Base-by-base conservation (phyloP, 2,888 invertebrate species). In the Eupeodes latifasciatus region DNA sequence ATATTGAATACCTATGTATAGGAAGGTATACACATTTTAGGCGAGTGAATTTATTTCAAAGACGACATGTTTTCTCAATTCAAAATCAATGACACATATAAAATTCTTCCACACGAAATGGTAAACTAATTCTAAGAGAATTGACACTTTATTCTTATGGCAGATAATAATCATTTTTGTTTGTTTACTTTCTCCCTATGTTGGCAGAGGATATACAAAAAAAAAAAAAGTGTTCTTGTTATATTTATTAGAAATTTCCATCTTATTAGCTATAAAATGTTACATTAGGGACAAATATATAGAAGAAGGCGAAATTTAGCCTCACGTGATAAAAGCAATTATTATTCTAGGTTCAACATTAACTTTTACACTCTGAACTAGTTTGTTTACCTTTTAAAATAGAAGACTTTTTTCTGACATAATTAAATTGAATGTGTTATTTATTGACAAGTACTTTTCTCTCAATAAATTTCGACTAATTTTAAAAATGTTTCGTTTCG, bases 51-150 rank as follows among this genome's bases (percentile, higher is more conserved):
- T n/a, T 62, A 40, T 62, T 69, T 36, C 61, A 75, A 27, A 27
- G 59, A 53, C n/a, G 16, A 51, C 16, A 12, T 55, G 6, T 55
- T 71, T 62, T 55, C 19, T 57, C 55, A 49, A 47, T 66, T 74
- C 47, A 7, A 34, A 71, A 34, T 47, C 36, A 74, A 77, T 71
- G 82, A 76, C 62, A 53, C 76, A 76, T 44, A 76, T 44, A 76
- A 62, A 55, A 57, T 36, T 55, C 19, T 55, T 61, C 34, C 27
- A 40, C 57, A 40, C 47, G 53, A 47, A 44, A 47, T 49, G 40
- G 1, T 14, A 76, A 82, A 62, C 69, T 67, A 19, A 67, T 62
- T 82, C 69, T 19, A 69, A 62, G 19, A 71, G 53, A 59, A 44
- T 7, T 53, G 72, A 72, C 72, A 72, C 57, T 72, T 72, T 72